phyloP scores from a whole-genome alignment of 2,113 vertebrate genomes.

The Bothrops jararaca region DNA sequence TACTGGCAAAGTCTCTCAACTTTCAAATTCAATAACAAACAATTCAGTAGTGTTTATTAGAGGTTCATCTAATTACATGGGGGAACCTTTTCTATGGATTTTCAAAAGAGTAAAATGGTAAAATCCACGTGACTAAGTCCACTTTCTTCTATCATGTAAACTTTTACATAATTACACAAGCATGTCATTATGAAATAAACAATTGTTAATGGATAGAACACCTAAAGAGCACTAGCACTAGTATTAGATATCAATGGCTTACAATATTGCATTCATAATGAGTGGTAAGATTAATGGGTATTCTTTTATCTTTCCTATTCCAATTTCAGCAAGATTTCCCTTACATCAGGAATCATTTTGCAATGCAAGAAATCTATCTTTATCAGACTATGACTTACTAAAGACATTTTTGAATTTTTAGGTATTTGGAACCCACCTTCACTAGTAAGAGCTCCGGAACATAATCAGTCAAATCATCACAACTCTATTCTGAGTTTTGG shows the following conservation, averaged over 20 bases:
- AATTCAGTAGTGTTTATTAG: background rate
- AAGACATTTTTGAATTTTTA: conserved; percentile 46
- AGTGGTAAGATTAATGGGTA: background rate
- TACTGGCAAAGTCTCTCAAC: background rate
- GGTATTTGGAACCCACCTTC: conserved; percentile 61
- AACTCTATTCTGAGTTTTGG: conserved; percentile 71
- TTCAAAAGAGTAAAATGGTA: background rate
- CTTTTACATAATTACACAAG: background rate
- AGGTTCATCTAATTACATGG: background rate
- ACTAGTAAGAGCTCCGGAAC: conserved; percentile 54
- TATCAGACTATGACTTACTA: background rate
- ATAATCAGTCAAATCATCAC: conserved; percentile 38
- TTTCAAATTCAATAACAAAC: background rate
- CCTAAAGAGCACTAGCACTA: background rate
- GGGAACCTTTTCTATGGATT: background rate
- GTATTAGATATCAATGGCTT: background rate
- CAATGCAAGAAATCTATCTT: background rate
- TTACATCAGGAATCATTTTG: accelerated
- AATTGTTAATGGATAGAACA: background rate
- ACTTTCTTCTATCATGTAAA: background rate
- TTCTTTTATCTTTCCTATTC: background rate
- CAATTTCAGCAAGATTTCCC: accelerated
- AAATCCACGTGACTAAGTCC: background rate
- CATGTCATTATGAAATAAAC: background rate
- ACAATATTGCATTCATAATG: background rate